Evolutionary conservation across 2,797 vertebrate genomes (phyloP), one percentile per base, ranked within the genome.

Genomic region (Liparis tanakae): DNA sequence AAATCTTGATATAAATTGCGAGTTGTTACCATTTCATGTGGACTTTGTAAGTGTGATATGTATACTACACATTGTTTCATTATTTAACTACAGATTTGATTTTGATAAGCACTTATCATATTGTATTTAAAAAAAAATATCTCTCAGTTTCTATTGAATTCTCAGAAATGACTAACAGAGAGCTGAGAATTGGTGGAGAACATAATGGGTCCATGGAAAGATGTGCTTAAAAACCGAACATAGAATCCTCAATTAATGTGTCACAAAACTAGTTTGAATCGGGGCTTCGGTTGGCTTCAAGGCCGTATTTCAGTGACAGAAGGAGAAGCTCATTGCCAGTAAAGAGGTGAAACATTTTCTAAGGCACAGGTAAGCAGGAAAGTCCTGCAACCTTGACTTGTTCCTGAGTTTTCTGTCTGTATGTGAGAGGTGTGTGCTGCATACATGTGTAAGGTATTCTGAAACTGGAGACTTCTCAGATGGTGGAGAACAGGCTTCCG

Each of bases 201-300:
- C 91, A 92, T 94, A 92, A 94, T 94, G 91, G 78, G 82, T 87
- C 81, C 83, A 88, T 91, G 87, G 91, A 93, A 93, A 92, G 87
- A 90, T 87, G 85, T 92, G 85, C 90, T 92, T 91, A 82, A 93
- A 93, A 92, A 90, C 86, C 90, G 70, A 83, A 92, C 91, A 88
- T 81, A 89, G 92, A 93, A 93, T 94, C 91, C 91, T 94, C 92
- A 88, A 92, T 94, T 94, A 94, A 94, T 93, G 87, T 91, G 92
- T 90, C 90, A 91, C 87, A 90, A 87, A 94, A 92, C 91, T 91
- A 86, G 88, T 88, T 88, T 92, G 90, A 92, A 92, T 92, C 91
- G 84, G 88, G 91, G 91, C 92, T 93, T 92, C 88, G 90, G 87
- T 87, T 89, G 87, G 88, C 84, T 91, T 90, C 91, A 90, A 88